Conservation (phyloP, 2,797 vertebrate genomes). For the Carapus acus region DNA sequence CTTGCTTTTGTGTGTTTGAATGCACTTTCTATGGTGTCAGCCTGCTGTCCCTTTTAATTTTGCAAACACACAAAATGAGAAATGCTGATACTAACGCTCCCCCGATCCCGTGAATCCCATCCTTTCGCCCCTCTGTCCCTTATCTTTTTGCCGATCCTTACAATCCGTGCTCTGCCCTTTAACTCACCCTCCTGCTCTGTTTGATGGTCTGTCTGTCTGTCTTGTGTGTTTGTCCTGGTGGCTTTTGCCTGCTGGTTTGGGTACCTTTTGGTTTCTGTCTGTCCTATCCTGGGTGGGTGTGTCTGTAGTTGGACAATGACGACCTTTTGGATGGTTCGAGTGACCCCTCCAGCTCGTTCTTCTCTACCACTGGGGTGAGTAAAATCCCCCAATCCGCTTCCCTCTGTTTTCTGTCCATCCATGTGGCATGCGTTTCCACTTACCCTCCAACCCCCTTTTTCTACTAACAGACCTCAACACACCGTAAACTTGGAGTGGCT, state of each 20-base stretch:
- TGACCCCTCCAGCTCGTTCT: slow-evolving; percentile 93
- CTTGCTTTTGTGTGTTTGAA: slow-evolving; percentile 44
- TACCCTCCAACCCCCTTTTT: slow-evolving; percentile 42
- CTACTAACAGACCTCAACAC: slow-evolving; percentile 60
- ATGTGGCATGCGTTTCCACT: slow-evolving; percentile 60
- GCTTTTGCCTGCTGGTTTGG: slow-evolving; percentile 60
- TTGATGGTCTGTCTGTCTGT: slow-evolving; percentile 50
- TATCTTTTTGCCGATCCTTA: slow-evolving; percentile 53
- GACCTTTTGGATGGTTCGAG: slow-evolving; percentile 95
- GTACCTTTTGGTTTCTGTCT: slow-evolving; percentile 66
- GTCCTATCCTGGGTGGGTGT: slow-evolving; percentile 70
- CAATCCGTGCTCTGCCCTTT: slow-evolving; percentile 60
- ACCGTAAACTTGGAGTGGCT: slow-evolving; percentile 44
- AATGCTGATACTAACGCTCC: slow-evolving; percentile 66
- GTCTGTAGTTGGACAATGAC: slow-evolving; percentile 92
- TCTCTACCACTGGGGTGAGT: slow-evolving; percentile 90
- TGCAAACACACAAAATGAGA: slow-evolving; percentile 45
- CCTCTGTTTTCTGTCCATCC: slow-evolving; percentile 57
- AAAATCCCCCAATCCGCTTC: slow-evolving; percentile 61
- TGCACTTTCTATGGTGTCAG: slow-evolving; percentile 48
- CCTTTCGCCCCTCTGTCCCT: slow-evolving; percentile 46
- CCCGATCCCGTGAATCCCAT: slow-evolving; percentile 49
- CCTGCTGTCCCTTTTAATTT: slow-evolving; percentile 44
- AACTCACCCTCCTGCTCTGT: slow-evolving; percentile 57
- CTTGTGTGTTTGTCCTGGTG: slow-evolving; percentile 40